Conservation (phyloP, 2,797 vertebrate species). For the Oreortyx pictus region DNA sequence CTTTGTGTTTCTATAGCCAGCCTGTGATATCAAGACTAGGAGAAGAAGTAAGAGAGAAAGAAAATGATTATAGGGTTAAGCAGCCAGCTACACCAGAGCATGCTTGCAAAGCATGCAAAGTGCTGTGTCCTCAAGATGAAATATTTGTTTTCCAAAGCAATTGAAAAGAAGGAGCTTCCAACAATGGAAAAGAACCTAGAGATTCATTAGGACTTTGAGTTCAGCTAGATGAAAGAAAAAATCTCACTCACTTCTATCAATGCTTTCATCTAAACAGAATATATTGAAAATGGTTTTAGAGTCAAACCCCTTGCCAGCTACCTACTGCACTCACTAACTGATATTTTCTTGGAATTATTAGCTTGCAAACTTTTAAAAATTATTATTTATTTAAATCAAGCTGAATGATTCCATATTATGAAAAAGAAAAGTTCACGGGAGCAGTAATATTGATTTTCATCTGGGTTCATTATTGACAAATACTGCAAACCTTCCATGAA, state of each 20-base stretch:
- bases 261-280: not conserved
- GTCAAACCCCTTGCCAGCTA: not conserved
- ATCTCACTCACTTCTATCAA: not conserved
- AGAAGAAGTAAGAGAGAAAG: not conserved
- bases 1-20: not conserved
- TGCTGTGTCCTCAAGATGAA: not conserved
- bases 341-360: not conserved
- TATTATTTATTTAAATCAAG: not conserved
- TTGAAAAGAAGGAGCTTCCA: not conserved
- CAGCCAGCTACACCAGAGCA: not conserved
- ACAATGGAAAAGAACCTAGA: not conserved
- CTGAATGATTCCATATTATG: not conserved
- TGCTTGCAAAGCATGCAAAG: not conserved
- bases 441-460: not conserved
- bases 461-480: not conserved
- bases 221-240: slow-evolving; percentile 15
- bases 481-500: not conserved
- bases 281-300: not conserved
- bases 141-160: not conserved
- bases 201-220: not conserved
- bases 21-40: not conserved
- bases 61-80: not conserved
- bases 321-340: not conserved
- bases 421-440: not conserved
- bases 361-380: not conserved